A percentile compares a stretch with the other conserved stretches of the same genome.
Conservation (phyloP, 2,113 vertebrate genomes). For the Pomatostomus ruficeps region DNA sequence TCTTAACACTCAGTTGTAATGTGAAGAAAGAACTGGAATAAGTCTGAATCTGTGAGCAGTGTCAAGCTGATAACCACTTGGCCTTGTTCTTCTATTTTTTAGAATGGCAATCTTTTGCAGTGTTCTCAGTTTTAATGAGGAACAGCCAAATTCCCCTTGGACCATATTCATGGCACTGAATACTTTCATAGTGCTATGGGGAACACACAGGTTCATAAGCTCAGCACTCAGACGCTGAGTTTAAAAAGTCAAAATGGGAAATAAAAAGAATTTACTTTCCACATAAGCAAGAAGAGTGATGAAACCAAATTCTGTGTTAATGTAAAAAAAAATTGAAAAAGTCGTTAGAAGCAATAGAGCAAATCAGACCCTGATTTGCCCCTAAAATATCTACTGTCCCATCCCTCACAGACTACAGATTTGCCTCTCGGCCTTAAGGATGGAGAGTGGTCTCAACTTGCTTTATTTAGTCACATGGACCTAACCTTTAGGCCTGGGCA, state of each 20-base stretch:
- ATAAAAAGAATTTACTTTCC: not conserved
- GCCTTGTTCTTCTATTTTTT: not conserved
- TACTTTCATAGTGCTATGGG: not conserved
- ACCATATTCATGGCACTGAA: accelerated
- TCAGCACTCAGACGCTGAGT: not conserved
- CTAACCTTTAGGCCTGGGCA: not conserved
- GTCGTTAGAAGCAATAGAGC: not conserved
- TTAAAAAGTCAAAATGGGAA: not conserved
- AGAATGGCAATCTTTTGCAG: not conserved
- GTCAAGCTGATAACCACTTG: not conserved
- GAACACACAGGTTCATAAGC: not conserved
- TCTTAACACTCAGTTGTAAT: not conserved
- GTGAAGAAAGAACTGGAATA: not conserved
- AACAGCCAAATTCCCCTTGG: not conserved
- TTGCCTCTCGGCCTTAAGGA: not conserved
- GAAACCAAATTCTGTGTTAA: not conserved
- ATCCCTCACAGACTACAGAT: too few relatives aligned
- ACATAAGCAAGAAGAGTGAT: not conserved
- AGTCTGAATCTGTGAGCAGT: not conserved
- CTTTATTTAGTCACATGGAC: not conserved
- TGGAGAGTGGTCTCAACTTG: not conserved
- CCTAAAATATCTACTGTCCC: too few relatives aligned
- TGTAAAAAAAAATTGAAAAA: not conserved
- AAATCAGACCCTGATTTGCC: not conserved
- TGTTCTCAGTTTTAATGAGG: not conserved